phyloP scores from a whole-genome alignment of 2,797 vertebrate genomes.

The Halcyon smyrnensis region DNA sequence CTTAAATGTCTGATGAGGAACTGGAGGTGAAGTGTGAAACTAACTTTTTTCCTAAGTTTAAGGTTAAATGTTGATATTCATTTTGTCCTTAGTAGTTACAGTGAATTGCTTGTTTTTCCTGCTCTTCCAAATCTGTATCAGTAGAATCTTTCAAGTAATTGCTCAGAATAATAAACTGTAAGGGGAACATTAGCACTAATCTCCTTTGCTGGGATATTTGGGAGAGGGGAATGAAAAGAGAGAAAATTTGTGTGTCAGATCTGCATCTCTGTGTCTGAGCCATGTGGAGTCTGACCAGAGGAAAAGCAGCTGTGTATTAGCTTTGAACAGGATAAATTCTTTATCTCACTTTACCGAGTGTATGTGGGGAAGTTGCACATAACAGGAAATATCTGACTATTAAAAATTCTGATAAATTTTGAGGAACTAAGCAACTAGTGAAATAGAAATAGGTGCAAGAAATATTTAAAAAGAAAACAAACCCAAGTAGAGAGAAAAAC shows the following conservation, averaged over 20 bases:
- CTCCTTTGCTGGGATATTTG: background rate
- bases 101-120: background rate
- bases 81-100: background rate
- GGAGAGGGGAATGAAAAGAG: background rate
- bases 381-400: background rate
- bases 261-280: background rate
- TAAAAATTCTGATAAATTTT: background rate
- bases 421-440: background rate
- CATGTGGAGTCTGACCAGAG: background rate
- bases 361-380: background rate
- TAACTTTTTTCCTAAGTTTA: background rate
- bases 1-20: background rate
- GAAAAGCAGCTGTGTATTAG: background rate
- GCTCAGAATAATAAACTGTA: background rate
- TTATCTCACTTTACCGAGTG: background rate
- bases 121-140: background rate
- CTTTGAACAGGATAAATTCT: background rate
- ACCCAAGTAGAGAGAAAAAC: slow-evolving; percentile 20
- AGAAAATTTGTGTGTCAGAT: background rate
- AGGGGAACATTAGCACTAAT: background rate
- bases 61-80: background rate
- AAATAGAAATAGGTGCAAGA: background rate
- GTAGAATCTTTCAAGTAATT: background rate
- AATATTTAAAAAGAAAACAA: slow-evolving; percentile 16
- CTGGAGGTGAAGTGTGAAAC: background rate